Evolutionary conservation across 2,888 invertebrate genomes (phyloP), one percentile per base, ranked within the genome.

Genomic region (Barypeithes pellucidus): DNA sequence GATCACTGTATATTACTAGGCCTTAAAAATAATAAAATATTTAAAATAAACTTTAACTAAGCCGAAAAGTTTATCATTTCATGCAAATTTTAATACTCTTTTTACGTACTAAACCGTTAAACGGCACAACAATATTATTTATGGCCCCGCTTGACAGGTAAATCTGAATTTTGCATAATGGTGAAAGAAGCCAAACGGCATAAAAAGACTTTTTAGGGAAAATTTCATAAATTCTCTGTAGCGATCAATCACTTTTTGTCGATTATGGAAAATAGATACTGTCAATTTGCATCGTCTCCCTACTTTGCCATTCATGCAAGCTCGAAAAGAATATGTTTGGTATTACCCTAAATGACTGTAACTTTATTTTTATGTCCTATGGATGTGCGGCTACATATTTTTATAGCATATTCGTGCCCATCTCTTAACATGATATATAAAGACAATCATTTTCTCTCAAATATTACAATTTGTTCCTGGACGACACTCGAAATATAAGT

Each of bases 181-280:
- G 22, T 16, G 66, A 52, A 41, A 66, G 66, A 66, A 41, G 54
- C 41, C 54, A 41, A 54, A 41, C 24, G 54, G 41, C 24, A 66
- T 54, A 67, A 59, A 67, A 67, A 67, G 57, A 29, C 59, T 67
- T 67, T 57, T 24, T 50, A 59, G 57, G 43, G 59, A 67, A 67
- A 57, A 67, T 67, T 67, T 67, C 59, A 57, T 57, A 67, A 41
- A 67, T 67, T 57, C 43, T 59, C 67, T 41, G 36, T n/a, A 24
- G 52, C 70, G 62, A 70, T 70, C 65, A 63, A 70, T 70, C 70
- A 70, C 70, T 57, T 63, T 62, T 45, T 70, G 70, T 70, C 72
- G 72, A 65, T 66, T 66, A 72, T 72, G 72, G 66, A 72, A 66
- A 72, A 72, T 60, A 72, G 72, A 72, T 62, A 72, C 66, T 66